Evolutionary conservation across 2,797 vertebrate species (phyloP), one percentile per base, ranked within the genome.

Genomic region (Tinamus major): DNA sequence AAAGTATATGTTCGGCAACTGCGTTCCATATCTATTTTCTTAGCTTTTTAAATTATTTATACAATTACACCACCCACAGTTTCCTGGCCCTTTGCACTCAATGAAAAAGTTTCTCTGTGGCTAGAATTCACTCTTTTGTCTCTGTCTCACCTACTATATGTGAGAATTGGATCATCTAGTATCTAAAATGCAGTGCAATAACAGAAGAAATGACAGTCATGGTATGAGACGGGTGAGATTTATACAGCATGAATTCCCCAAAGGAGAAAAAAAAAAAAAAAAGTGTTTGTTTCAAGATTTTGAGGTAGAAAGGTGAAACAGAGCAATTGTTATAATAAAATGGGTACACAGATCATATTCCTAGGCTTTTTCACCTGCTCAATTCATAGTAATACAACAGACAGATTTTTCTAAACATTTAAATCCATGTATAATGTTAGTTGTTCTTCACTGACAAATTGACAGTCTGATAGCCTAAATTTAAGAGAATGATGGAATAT

Each of bases 11-110:
- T 77, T 94, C 78, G 69, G 63, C 37, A 85, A 35, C 53, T 74
- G 31, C 85, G 74, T 83, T 94, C 65, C 70, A 56, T 9, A 61
- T 79, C 17, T 94, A 42, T 93, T 95, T 94, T 83, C 31, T 83
- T 90, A 63, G 35, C 13, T 71, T 89, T 87, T 87, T 24, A 55
- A 96, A 85, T 83, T 92, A 88, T 92, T 92, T 87, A 70, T 83
- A 74, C 37, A 56, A 31, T 46, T 72, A 67, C 18, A 68, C 21
- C 64, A 85, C 79, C 68, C 35, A 63, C 53, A 72, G 58, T 31
- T 94, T 95, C 0, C 0, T 61, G 37, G 23, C 49, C 46, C 42
- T 91, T 92, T 80, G n/a, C 41, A 67, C 18, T 86, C 68, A 51
- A 26, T 46, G 27, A 59, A 78, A 59, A 90, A 41, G 1, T 79